Percentiles rank a stretch among this genome's conserved stretches.
These are phyloP conservation scores for Orchestes rusci DNA, from an alignment of 2,888 invertebrate genomes.

Conservation along the genomic window DNA sequence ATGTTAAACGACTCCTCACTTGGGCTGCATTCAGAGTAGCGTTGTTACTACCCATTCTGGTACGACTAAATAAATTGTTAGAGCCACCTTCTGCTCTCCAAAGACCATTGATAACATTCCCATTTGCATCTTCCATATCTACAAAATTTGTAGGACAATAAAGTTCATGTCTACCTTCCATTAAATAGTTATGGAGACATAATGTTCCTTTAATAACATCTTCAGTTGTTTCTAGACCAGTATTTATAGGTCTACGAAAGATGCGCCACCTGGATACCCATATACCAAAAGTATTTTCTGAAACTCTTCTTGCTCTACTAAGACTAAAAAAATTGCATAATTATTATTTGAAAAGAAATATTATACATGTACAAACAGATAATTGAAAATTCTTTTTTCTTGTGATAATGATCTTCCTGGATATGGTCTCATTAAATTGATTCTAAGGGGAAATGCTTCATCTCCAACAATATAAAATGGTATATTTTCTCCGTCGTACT, in stretches of 20 bases:
- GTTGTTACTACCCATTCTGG: slow-evolving; percentile 4
- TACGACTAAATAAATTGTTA: slow-evolving; percentile 1
- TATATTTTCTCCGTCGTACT: slow-evolving; percentile 1
- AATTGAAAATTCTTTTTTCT: too few relatives aligned
- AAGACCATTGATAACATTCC: slow-evolving; percentile 2
- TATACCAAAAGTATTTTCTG: slow-evolving; percentile 13
- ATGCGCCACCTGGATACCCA: slow-evolving; percentile 19
- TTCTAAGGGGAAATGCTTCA: slow-evolving; percentile 15
- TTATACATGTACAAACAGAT: background rate
- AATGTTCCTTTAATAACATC: slow-evolving; percentile 19
- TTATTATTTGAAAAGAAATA: too few relatives aligned
- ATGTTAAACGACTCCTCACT: slow-evolving; percentile 2
- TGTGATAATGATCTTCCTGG: slow-evolving; percentile 19
- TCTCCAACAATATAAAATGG: slow-evolving; percentile 18
- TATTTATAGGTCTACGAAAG: slow-evolving; percentile 11
- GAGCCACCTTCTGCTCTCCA: slow-evolving; percentile 3
- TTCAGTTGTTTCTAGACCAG: slow-evolving; percentile 19
- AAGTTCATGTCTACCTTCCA: background rate
- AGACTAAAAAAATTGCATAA: slow-evolving; percentile 1
- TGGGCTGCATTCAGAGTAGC: slow-evolving; percentile 1
- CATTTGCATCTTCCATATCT: slow-evolving; percentile 3
- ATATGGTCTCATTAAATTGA: slow-evolving; percentile 21
- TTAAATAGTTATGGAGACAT: slow-evolving; percentile 23
- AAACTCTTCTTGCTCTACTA: background rate
- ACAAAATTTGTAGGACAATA: slow-evolving; percentile 3